Base-by-base conservation (phyloP, 2,888 invertebrate genomes). In the Meliscaeva auricollis region DNA sequence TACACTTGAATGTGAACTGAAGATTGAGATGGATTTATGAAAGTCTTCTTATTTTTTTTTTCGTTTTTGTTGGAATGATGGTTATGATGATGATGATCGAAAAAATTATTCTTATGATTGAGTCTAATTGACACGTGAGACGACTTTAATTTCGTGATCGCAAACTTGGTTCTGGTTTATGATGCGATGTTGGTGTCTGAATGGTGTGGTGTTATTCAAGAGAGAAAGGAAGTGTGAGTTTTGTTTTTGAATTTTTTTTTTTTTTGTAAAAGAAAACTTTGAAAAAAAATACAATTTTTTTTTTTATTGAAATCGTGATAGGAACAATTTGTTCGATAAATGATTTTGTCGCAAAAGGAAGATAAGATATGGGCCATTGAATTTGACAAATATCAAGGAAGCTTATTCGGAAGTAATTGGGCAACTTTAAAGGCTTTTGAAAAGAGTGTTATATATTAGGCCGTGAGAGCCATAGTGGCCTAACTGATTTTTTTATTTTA, bases 121-220 rank as follows among this genome's bases (percentile, higher is more conserved):
- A 50, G 17, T 62, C 73, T 81, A 85, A 81, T 85, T 85, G 85
- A 77, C 78, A 79, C 48, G 68, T 73, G 69, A 72, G 80, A 66
- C 52, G 72, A 66, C 35, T 66, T 66, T 15, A n/a, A 38, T 66
- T 68, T 80, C 69, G 79, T 74, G 80, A 68, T 68, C 60, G 11
- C 38, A 54, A 38, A 9, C 9, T 15, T n/a, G 48, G 75, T 85
- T 85, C 80, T 80, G 72, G 13, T 20, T 20, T 13, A 56, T 17
- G 17, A 6, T 17, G 17, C 2, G 15, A 32, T 17, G 17, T 44
- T 8, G 44, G 6, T 30, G 22, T 15, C 15, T 44, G 44, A 4
- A 9, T 38, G 8, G 13, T 8, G 7, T 60, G 58, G 7, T 60
- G 58, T 85, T 85, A 54, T 60, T 73, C 52, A 77, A 85, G 60